Percentiles rank a stretch among this genome's conserved stretches.
Evolutionary conservation across 2,113 vertebrate species (phyloP).

Genomic region (Ceyx margarethae): DNA sequence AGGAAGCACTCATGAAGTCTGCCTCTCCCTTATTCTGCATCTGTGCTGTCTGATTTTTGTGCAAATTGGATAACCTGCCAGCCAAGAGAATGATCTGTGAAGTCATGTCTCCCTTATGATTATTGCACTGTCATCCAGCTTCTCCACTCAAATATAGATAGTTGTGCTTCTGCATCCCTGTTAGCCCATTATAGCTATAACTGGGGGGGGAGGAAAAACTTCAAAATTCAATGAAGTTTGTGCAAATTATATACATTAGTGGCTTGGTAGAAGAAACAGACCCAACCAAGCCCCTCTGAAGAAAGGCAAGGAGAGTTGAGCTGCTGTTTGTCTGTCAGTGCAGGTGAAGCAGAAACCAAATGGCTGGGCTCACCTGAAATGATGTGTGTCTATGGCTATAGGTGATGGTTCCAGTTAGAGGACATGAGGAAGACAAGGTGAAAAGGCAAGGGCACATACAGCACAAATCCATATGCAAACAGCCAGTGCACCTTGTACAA

Average conservation of each 20-base stretch:
- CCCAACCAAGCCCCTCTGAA: background rate
- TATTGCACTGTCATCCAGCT: no score
- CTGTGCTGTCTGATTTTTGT: background rate
- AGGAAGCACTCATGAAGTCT: background rate
- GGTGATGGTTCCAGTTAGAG: background rate
- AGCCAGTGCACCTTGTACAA: background rate
- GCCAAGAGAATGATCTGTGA: background rate
- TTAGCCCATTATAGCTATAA: rapidly evolving
- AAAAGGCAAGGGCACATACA: rapidly evolving
- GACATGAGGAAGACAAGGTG: background rate
- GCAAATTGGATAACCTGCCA: background rate
- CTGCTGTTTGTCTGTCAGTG: rapidly evolving
- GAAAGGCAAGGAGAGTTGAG: background rate
- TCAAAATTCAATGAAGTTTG: background rate
- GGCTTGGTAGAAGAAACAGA: background rate
- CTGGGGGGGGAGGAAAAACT: background rate
- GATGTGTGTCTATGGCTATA: background rate
- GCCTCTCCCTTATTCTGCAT: background rate
- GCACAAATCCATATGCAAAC: background rate
- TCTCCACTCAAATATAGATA: background rate
- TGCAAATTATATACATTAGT: background rate
- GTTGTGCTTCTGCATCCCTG: background rate
- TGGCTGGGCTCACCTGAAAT: rapidly evolving
- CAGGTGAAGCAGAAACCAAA: background rate
- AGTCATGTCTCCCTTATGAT: background rate